These are phyloP conservation scores for Cygnus atratus DNA, from an alignment of 2,113 vertebrate genomes.

Conservation along the genomic window DNA sequence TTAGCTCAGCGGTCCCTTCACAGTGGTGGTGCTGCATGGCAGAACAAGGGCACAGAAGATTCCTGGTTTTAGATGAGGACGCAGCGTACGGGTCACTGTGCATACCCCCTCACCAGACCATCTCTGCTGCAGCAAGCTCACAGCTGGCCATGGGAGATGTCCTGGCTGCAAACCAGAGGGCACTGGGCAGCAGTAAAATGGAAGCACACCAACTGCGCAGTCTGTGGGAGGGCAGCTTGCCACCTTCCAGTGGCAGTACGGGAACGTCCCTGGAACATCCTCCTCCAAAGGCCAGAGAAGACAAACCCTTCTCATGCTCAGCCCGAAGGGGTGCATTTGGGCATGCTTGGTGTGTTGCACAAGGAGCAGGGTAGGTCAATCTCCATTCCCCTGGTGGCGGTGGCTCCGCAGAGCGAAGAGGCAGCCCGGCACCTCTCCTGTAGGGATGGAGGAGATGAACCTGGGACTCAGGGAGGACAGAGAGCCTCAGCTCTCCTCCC, in stretches of 20 bases:
- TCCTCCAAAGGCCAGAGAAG: background rate
- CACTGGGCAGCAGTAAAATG: background rate
- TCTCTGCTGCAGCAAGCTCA: rapidly evolving
- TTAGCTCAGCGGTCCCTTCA: background rate
- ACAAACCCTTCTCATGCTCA: background rate
- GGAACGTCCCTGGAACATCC: background rate
- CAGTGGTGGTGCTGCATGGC: background rate
- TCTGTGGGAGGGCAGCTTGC: background rate
- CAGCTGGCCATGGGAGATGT: rapidly evolving
- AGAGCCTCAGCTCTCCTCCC: background rate
- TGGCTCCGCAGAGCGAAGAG: background rate
- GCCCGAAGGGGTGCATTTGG: rapidly evolving
- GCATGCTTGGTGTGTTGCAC: rapidly evolving
- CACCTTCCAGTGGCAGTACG: background rate
- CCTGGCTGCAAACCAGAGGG: background rate
- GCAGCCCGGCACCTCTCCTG: background rate
- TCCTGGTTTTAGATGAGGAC: background rate
- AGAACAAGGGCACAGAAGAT: background rate
- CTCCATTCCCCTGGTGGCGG: background rate
- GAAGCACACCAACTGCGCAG: background rate
- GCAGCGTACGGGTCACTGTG: rapidly evolving
- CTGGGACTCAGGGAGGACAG: background rate
- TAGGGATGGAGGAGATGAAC: background rate
- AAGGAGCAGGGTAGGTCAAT: rapidly evolving
- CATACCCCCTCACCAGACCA: background rate